Evolutionary conservation across 2,797 vertebrate species (phyloP).

Genomic region (Enteromius argenteus): DNA sequence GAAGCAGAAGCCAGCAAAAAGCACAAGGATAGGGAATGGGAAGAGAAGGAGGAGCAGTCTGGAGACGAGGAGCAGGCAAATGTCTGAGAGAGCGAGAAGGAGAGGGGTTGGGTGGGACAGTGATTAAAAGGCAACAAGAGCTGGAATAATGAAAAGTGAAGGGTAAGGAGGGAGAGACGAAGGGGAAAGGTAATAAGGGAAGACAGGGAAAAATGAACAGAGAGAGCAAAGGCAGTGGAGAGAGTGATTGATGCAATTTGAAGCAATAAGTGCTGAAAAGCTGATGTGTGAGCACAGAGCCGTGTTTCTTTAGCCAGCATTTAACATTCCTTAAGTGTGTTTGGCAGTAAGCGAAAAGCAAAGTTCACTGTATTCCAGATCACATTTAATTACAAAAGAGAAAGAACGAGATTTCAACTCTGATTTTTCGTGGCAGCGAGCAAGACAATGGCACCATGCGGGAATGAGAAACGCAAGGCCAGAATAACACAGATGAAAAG

Average conservation of each 20-base stretch:
- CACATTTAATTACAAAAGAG: slow-evolving; percentile 74
- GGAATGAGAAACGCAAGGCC: slow-evolving; percentile 58
- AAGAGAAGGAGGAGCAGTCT: slow-evolving; percentile 54
- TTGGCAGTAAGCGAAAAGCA: slow-evolving; percentile 71
- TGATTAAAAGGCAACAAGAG: slow-evolving; percentile 58
- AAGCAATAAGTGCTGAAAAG: slow-evolving; percentile 85
- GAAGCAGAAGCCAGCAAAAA: slow-evolving; percentile 56
- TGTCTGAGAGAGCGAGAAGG: slow-evolving; percentile 49
- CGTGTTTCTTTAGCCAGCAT: slow-evolving; percentile 69
- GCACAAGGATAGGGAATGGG: slow-evolving; percentile 41
- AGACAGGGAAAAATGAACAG: slow-evolving; percentile 81
- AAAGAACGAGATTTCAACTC: slow-evolving; percentile 52
- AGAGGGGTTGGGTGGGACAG: slow-evolving; percentile 59
- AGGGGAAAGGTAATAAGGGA: slow-evolving; percentile 81
- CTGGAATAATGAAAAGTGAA: slow-evolving; percentile 55
- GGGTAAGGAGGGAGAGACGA: slow-evolving; percentile 63
- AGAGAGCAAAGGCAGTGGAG: slow-evolving; percentile 65
- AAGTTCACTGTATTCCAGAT: slow-evolving; percentile 71
- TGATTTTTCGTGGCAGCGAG: slow-evolving; percentile 60
- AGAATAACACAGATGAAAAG: slow-evolving; percentile 47
- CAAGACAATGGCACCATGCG: slow-evolving; percentile 60
- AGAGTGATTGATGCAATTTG: slow-evolving; percentile 85
- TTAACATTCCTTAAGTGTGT: slow-evolving; percentile 77
- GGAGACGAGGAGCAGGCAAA: slow-evolving; percentile 52
- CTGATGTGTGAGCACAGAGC: slow-evolving; percentile 76